A percentile compares a stretch with the other conserved stretches of the same genome.
Evolutionary conservation across 1,140 invertebrate genomes (phyloP).

Genomic region (Pseudomyrmex cubaensis): DNA sequence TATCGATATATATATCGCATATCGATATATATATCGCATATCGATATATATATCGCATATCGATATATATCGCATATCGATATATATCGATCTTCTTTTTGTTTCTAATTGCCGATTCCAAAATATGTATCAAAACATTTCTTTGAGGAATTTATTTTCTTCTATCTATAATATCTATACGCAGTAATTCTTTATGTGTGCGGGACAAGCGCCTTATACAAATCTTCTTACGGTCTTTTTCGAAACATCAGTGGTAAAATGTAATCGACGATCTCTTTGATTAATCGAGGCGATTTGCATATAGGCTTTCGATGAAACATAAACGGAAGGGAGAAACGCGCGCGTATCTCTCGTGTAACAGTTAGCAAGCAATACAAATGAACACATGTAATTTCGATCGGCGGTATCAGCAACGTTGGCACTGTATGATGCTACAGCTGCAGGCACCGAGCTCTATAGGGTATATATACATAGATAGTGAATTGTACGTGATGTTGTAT

Average conservation of each 20-base stretch:
- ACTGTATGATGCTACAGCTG: conserved; percentile 71
- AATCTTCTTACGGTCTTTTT: no score
- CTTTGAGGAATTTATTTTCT: no score
- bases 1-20: no score
- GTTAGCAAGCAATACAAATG: conserved; percentile 79
- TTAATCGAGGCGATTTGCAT: conserved; percentile 11
- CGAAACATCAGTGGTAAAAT: neutral
- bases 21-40: no score
- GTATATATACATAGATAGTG: conserved; percentile 49
- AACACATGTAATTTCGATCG: conserved; percentile 83
- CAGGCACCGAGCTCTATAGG: conserved; percentile 64
- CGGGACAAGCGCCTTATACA: no score
- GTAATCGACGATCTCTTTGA: neutral
- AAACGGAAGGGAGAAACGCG: conserved; percentile 67
- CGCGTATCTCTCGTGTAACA: conserved; percentile 57
- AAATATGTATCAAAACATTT: no score
- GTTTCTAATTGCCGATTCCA: no score
- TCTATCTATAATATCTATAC: no score
- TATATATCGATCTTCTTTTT: no score
- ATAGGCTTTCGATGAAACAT: conserved; percentile 56
- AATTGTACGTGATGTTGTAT: conserved; percentile 78
- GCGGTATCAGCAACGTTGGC: conserved; percentile 77
- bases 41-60: no score
- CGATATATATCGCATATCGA: no score
- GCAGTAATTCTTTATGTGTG: no score